A percentile compares a stretch with the other conserved stretches of the same genome.
Evolutionary conservation across 2,113 vertebrate species (phyloP).

Genomic region (Perognathus longimembris): DNA sequence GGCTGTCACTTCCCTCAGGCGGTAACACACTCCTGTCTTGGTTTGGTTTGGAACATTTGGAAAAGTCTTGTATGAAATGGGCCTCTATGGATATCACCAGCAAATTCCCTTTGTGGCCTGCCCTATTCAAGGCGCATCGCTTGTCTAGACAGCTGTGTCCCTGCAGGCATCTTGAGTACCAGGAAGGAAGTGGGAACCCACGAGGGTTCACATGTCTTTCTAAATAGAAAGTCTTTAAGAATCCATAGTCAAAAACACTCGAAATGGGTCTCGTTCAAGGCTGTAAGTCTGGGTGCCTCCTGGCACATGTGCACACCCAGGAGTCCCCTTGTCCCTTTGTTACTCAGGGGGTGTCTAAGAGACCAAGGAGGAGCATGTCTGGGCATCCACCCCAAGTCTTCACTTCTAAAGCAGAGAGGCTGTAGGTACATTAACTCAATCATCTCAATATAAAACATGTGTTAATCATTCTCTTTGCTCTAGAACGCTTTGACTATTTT

Average conservation of each 20-base stretch:
- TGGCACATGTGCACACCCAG: background rate
- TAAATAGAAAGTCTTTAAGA: background rate
- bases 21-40: constrained; percentile 84
- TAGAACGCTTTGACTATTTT: background rate
- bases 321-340: background rate
- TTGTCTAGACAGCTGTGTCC: background rate
- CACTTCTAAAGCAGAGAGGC: background rate
- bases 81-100: background rate
- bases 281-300: background rate
- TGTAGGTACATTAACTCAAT: background rate
- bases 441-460: background rate
- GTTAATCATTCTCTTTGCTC: background rate
- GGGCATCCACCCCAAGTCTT: background rate
- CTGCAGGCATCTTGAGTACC: rapidly evolving
- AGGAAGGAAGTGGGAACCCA: background rate
- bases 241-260: background rate
- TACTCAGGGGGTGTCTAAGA: background rate
- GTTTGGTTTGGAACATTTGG: constrained; percentile 20
- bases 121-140: background rate
- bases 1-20: constrained; percentile 91
- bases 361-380: background rate
- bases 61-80: background rate
- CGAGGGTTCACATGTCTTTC: background rate
- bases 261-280: background rate
- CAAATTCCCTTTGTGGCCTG: background rate